Evolutionary conservation across 2,888 invertebrate genomes (phyloP), one percentile per base, ranked within the genome.

Genomic region (Druceiella hillmani): DNA sequence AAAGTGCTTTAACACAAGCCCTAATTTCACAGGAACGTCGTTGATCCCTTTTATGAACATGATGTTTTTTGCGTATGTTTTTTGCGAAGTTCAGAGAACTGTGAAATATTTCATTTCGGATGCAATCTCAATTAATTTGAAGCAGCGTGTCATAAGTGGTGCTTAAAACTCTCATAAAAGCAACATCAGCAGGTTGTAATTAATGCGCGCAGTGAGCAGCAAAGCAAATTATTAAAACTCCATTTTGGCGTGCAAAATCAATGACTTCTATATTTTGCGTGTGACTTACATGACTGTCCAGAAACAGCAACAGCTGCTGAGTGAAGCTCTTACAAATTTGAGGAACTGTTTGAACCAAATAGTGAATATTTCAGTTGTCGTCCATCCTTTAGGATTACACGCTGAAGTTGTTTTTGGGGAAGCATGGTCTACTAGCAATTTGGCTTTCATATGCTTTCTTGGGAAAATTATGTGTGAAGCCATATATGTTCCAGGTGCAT

Each of bases 401-500:
- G 40, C 49, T 33, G 40, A 47, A 33, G 44, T 46, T 27, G 52
- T 46, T 25, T 55, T 54, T 38, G 53, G 48, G 35, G 52, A 53
- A 28, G 52, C 52, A 14, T 47, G 50, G 42, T 51, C 52, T 40
- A n/a, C n/a, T n/a, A 52, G 40, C 29, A 55, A 39, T 31, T 54
- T 49, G 17, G 36, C 43, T 22, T 52, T 53, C 47, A 47, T 47
- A 42, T 46, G 40, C 31, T 51, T 41, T 41, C 54, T 38, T 7
- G 55, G 52, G 41, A 56, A 58, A 34, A 56, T 52, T 24, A 56
- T 14, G 38, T 53, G 11, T 17, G 52, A 52, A 32, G 54, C 52
- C 40, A 55, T 49, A 39, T 49, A 54, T 13, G 40, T 38, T 32
- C 53, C 52, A 32, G 43, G 43, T 35, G 52, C 52, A 33, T 36